These are phyloP conservation scores for Eleutherodactylus coqui DNA, from an alignment of 2,797 vertebrate genomes.

Conservation along the genomic window DNA sequence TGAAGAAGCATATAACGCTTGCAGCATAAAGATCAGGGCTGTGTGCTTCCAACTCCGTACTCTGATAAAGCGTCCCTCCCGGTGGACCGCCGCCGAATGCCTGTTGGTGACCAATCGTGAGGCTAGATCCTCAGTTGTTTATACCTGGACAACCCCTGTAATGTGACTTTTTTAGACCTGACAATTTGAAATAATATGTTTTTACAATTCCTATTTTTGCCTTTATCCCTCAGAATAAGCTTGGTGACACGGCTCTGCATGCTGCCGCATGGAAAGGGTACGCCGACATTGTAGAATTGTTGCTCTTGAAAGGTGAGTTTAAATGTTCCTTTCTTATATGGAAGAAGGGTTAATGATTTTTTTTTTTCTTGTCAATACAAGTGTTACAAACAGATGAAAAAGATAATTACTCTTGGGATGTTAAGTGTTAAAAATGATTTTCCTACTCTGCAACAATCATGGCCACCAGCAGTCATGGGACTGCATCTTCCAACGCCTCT, in stretches of 20 bases:
- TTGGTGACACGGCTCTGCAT: slow-evolving; percentile 95
- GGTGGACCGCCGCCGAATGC: too few species aligned
- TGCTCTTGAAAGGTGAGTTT: slow-evolving; percentile 85
- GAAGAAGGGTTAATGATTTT: too few species aligned
- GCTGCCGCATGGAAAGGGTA: slow-evolving; percentile 98
- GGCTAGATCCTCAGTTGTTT: too few species aligned
- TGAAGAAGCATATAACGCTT: too few species aligned
- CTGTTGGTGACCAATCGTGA: too few species aligned
- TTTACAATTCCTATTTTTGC: not conserved
- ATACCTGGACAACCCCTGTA: not conserved
- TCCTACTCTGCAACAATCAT: not conserved
- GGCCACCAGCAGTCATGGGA: not conserved
- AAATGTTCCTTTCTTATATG: not conserved
- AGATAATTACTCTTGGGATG: too few species aligned
- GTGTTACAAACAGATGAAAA: too few species aligned
- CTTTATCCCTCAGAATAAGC: slow-evolving; percentile 86
- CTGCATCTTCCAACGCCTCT: not conserved
- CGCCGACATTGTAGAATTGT: slow-evolving; percentile 94
- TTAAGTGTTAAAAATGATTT: too few species aligned
- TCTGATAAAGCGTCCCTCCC: too few species aligned
- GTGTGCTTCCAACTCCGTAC: too few species aligned
- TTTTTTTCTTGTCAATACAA: too few species aligned
- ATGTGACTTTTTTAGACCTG: not conserved
- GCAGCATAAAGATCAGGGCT: too few species aligned
- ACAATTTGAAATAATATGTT: not conserved